A percentile compares a stretch with the other conserved stretches of the same genome.
These are phyloP conservation scores for Todus mexicanus DNA, from an alignment of 2,797 vertebrate genomes.

Conservation along the genomic window DNA sequence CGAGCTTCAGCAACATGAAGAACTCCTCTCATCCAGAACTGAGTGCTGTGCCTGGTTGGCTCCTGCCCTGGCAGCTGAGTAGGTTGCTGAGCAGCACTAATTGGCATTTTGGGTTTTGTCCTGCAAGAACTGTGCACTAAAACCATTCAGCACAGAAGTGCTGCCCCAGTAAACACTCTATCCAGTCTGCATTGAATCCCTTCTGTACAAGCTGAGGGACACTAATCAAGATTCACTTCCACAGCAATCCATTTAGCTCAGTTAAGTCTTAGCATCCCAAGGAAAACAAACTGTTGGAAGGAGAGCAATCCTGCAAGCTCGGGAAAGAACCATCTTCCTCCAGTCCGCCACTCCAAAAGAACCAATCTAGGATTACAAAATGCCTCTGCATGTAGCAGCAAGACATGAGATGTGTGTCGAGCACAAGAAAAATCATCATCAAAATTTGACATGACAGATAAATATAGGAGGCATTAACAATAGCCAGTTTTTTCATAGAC, in stretches of 20 bases:
- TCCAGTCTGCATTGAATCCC: background rate
- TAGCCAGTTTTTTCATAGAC: constrained; percentile 47
- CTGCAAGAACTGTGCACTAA: background rate
- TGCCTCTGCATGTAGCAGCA: background rate
- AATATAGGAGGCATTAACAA: constrained; percentile 46
- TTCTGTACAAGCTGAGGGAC: background rate
- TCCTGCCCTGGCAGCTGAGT: background rate
- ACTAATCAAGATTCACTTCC: background rate
- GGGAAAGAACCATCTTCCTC: background rate
- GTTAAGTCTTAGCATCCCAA: background rate
- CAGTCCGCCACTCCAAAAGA: background rate
- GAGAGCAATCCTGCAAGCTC: background rate
- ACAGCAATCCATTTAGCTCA: background rate
- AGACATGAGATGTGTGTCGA: constrained; percentile 44
- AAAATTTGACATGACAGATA: constrained; percentile 38
- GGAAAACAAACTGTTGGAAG: background rate
- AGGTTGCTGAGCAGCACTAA: background rate
- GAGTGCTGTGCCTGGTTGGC: fast-evolving
- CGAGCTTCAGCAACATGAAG: background rate
- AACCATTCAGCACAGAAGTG: background rate
- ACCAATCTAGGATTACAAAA: background rate
- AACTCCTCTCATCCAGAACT: background rate
- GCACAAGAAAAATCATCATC: constrained; percentile 31
- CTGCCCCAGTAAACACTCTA: background rate
- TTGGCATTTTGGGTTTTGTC: background rate